phyloP scores from a whole-genome alignment of 2,113 vertebrate species.

The Setophaga kirtlandii region DNA sequence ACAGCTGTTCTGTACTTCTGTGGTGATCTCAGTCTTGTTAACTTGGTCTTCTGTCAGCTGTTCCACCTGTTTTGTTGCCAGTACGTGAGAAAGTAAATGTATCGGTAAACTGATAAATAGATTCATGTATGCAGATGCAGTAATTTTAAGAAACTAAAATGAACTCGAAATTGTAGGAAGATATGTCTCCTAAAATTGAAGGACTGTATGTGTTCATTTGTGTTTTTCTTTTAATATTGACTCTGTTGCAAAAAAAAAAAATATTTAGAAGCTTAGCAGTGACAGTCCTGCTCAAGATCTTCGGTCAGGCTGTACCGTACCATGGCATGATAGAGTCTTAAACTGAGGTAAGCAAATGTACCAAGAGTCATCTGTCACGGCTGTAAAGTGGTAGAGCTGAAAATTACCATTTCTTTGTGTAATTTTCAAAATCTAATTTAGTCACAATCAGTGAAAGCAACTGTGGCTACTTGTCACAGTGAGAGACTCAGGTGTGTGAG shows the following conservation, averaged over 20 bases:
- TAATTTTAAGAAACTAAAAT: neutral
- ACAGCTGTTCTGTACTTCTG: neutral
- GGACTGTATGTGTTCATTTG: neutral
- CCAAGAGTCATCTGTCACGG: neutral
- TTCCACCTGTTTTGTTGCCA: neutral
- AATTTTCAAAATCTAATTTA: neutral
- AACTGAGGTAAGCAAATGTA: neutral
- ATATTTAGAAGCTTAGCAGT: neutral
- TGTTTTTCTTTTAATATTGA: neutral
- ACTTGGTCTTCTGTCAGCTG: neutral
- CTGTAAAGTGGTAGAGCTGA: neutral
- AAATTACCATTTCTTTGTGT: neutral
- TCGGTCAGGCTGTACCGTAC: neutral
- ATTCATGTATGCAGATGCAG: neutral
- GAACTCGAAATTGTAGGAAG: neutral
- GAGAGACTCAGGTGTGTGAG: neutral
- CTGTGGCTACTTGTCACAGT: neutral
- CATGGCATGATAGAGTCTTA: neutral
- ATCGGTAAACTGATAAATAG: neutral
- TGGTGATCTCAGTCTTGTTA: neutral
- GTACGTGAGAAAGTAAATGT: neutral
- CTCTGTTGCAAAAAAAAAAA: neutral
- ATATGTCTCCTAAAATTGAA: neutral
- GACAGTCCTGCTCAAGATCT: neutral
- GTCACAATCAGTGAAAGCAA: neutral